Percentiles rank a stretch among this genome's conserved stretches.
Conservation (phyloP, 2,113 vertebrate species). For the Xiphophorus couchianus region DNA sequence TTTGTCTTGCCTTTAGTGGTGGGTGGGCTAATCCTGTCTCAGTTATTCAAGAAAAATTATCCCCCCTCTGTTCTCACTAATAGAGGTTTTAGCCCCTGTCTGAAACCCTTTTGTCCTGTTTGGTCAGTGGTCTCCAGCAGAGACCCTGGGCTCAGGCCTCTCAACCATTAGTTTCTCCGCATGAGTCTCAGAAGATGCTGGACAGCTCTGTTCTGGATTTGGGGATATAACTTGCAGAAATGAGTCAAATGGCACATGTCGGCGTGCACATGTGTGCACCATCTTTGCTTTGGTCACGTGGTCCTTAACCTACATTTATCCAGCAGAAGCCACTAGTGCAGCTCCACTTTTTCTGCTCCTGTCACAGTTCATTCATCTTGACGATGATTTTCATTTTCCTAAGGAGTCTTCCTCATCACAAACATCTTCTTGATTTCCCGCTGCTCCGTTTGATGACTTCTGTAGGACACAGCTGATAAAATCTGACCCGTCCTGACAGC, state of each 20-base stretch:
- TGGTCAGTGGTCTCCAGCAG: conserved; percentile 48
- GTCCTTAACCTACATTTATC: conserved; percentile 49
- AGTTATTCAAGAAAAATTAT: conserved; percentile 68
- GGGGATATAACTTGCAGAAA: not conserved
- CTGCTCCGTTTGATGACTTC: conserved; percentile 35
- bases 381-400: not conserved
- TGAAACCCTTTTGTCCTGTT: conserved; percentile 41
- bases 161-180: conserved; percentile 31
- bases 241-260: conserved; percentile 6
- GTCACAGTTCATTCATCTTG: not conserved
- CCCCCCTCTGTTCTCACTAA: conserved; percentile 60
- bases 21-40: conserved; percentile 60
- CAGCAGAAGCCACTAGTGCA: conserved; percentile 7
- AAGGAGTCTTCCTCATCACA: conserved; percentile 1
- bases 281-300: conserved; percentile 39
- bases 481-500: conserved; percentile 45
- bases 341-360: conserved; percentile 2
- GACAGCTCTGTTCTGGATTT: conserved; percentile 12
- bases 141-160: conserved; percentile 18
- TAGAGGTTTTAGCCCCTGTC: conserved; percentile 49
- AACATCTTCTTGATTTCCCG: conserved; percentile 15
- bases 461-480: conserved; percentile 59
- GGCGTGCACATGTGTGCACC: not conserved
- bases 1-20: conserved; percentile 58
- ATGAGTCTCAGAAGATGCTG: conserved; percentile 24